Percentiles rank a stretch among this genome's conserved stretches.
These are phyloP conservation scores for Glaucopsyche alexis DNA, from an alignment of 2,888 invertebrate genomes.

Conservation along the genomic window DNA sequence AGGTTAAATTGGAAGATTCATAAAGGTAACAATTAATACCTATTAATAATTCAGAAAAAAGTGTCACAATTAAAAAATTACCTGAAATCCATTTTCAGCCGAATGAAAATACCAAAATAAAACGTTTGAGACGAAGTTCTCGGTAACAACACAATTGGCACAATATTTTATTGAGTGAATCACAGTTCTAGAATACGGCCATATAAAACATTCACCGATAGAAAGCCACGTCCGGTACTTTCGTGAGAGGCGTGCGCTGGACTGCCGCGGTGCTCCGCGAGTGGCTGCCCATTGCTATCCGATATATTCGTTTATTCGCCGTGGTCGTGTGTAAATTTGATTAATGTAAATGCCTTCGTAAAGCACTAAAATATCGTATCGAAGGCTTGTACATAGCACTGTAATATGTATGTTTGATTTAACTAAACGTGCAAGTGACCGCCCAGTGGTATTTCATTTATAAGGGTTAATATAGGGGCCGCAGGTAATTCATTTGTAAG, in stretches of 20 bases:
- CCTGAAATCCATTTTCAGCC: slow-evolving; percentile 34
- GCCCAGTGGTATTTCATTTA: too few relatives aligned
- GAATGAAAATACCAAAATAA: background rate
- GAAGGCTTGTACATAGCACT: too few relatives aligned
- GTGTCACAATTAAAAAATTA: background rate
- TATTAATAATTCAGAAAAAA: too few relatives aligned
- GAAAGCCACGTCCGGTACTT: slow-evolving; percentile 68
- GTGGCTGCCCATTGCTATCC: slow-evolving; percentile 54
- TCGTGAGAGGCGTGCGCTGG: slow-evolving; percentile 66
- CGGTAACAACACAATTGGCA: slow-evolving; percentile 39
- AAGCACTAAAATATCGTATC: background rate
- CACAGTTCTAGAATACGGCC: slow-evolving; percentile 32
- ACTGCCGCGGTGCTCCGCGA: slow-evolving; percentile 59
- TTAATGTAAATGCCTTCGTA: background rate
- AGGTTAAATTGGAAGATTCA: background rate
- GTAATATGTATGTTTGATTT: too few relatives aligned
- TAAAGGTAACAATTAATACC: too few relatives aligned
- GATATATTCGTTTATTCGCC: background rate
- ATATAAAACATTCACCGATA: slow-evolving; percentile 51
- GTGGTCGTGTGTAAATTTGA: background rate
- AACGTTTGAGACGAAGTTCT: background rate
- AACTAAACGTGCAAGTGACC: too few relatives aligned
- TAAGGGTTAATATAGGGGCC: too few relatives aligned
- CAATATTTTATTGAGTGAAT: slow-evolving; percentile 15
- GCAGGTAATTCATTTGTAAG: too few relatives aligned